phyloP scores from a whole-genome alignment of 2,888 invertebrate genomes.

The Tiphia femorata region DNA sequence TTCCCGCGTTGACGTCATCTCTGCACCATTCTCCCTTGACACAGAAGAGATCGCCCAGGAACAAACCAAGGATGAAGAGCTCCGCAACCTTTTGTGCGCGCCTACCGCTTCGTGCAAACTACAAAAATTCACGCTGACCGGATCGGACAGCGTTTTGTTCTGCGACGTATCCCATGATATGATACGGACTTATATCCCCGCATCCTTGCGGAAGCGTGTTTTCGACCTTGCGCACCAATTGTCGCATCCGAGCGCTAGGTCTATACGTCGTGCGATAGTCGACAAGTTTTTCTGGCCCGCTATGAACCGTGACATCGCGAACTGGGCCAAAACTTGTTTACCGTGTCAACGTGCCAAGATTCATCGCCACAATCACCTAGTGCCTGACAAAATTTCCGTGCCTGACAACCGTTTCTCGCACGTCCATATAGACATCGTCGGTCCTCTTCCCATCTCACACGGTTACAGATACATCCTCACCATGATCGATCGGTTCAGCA shows the following conservation, averaged over 20 bases:
- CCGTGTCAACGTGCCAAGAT: conserved; percentile 29
- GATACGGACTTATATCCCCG: conserved; percentile 39
- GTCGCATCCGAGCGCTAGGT: conserved; percentile 27
- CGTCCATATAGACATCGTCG: conserved; percentile 9
- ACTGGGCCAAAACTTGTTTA: conserved; percentile 28
- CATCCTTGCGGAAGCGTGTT: conserved; percentile 19
- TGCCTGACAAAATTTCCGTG: not conserved
- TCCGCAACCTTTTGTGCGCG: not conserved
- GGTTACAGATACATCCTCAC: conserved; percentile 51
- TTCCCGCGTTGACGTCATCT: not conserved
- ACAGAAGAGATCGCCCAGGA: not conserved
- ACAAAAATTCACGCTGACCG: not conserved
- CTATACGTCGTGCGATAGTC: conserved; percentile 23
- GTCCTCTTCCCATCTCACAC: conserved; percentile 24
- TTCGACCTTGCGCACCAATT: conserved; percentile 32
- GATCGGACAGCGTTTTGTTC: not conserved
- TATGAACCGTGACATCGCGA: conserved; percentile 22
- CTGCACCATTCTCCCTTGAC: not conserved
- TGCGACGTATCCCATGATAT: conserved; percentile 29
- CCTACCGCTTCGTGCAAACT: not conserved
- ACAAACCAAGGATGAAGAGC: conserved; percentile 15
- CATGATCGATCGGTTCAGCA: conserved; percentile 15
- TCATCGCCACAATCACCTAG: conserved; percentile 13
- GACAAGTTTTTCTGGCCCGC: conserved; percentile 34
- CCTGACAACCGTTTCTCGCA: conserved; percentile 11